Evolutionary conservation across 1,140 invertebrate species (phyloP).

Genomic region (Gryllus bimaculatus): DNA sequence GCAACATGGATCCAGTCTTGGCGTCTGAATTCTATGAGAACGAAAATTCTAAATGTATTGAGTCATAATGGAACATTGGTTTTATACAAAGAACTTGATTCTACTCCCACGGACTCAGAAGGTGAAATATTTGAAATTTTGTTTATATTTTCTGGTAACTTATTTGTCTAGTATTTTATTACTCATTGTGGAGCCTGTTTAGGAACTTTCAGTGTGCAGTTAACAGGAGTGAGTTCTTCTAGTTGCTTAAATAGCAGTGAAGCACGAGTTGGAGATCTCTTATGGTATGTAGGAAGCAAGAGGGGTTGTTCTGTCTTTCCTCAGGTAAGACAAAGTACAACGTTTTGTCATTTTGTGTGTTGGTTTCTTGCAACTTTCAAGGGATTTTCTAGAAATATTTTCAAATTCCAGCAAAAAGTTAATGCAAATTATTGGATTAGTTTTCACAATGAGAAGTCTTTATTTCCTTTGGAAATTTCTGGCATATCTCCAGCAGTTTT

Average conservation of each 20-base stretch:
- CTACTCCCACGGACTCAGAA: conserved; percentile 19
- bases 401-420: conserved; percentile 34
- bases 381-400: not conserved
- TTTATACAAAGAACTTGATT: conserved; percentile 28
- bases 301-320: conserved; percentile 42
- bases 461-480: conserved; percentile 39
- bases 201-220: not conserved
- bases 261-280: conserved; percentile 43
- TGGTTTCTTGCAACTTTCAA: conserved; percentile 23
- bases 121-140: not conserved
- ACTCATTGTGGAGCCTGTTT: not conserved
- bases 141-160: not conserved
- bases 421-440: conserved; percentile 42
- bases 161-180: not conserved
- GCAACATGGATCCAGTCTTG: conserved; percentile 56
- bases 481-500: not conserved
- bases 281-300: conserved; percentile 41
- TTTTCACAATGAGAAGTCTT: conserved; percentile 37
- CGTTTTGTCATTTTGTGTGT: not conserved
- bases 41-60: conserved; percentile 25
- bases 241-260: conserved; percentile 40
- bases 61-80: conserved; percentile 28
- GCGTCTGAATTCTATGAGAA: conserved; percentile 44
- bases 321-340: conserved; percentile 29
- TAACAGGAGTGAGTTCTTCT: conserved; percentile 34